Conservation (phyloP, 2,888 invertebrate genomes). For the Pachycephus smyrnensis region DNA sequence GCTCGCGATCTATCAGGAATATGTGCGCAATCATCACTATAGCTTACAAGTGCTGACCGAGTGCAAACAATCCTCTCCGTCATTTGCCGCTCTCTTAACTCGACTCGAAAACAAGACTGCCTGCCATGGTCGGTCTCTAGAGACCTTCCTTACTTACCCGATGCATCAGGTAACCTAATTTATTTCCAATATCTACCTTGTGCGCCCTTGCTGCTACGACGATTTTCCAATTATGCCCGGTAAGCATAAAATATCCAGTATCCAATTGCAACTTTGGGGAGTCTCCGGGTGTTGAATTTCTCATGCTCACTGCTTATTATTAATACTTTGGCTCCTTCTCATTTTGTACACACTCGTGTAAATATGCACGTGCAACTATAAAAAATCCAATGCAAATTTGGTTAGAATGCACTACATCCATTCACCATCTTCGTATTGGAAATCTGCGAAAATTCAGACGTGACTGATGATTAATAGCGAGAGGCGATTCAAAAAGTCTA, state of each 20-base stretch:
- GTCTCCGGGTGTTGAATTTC: not conserved
- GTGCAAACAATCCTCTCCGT: slow-evolving; percentile 85
- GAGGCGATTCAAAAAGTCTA: not conserved
- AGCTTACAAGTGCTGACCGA: slow-evolving; percentile 92
- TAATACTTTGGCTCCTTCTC: no score
- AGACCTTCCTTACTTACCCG: slow-evolving; percentile 91
- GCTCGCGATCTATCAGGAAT: slow-evolving; percentile 95
- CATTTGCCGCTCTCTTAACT: slow-evolving; percentile 82
- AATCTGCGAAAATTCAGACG: not conserved
- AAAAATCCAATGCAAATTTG: no score
- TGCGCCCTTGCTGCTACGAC: not conserved
- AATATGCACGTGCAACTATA: no score
- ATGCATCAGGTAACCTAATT: slow-evolving; percentile 85
- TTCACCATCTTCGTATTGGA: not conserved
- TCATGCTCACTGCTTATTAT: no score
- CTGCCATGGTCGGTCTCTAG: slow-evolving; percentile 86
- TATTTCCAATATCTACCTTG: not conserved
- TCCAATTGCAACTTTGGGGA: not conserved
- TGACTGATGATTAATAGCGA: not conserved
- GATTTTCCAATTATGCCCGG: not conserved
- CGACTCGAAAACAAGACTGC: slow-evolving; percentile 87
- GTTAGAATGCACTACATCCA: not conserved
- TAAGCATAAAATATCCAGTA: not conserved
- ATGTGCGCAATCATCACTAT: slow-evolving; percentile 94
- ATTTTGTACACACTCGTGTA: no score